phyloP scores from a whole-genome alignment of 2,797 vertebrate species.

The Rhincodon typus region DNA sequence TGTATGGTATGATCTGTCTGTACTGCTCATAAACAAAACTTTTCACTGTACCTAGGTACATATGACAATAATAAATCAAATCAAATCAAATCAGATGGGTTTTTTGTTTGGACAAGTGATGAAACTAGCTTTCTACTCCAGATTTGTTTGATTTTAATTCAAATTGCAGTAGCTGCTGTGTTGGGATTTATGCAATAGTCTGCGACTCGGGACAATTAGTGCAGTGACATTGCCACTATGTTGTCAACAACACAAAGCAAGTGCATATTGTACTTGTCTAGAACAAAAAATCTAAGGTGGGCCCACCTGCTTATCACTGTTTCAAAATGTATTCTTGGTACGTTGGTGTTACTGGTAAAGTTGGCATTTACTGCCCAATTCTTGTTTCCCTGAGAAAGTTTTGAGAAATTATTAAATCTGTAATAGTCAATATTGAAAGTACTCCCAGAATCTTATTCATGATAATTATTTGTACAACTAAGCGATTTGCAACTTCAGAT shows the following conservation, averaged over 20 bases:
- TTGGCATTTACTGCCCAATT: not conserved
- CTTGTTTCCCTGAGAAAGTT: not conserved
- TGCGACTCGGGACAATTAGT: no score
- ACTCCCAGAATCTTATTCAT: no score
- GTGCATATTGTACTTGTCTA: not conserved
- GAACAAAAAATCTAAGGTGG: not conserved
- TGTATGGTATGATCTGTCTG: no score
- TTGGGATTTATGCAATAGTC: no score
- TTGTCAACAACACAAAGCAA: not conserved
- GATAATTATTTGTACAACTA: not conserved
- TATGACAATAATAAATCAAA: no score
- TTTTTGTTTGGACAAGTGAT: no score
- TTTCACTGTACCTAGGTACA: no score
- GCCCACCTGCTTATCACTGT: not conserved
- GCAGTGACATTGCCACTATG: not conserved
- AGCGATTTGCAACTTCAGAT: not conserved
- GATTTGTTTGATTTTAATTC: no score
- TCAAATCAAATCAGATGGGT: no score
- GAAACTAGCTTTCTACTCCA: no score
- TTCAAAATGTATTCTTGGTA: not conserved
- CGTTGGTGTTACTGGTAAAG: not conserved
- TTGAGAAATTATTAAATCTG: not conserved
- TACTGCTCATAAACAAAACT: no score
- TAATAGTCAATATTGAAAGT: not conserved
- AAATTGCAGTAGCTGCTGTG: no score